Evolutionary conservation across 2,113 vertebrate genomes (phyloP).

Genomic region (Aegotheles bennettii): DNA sequence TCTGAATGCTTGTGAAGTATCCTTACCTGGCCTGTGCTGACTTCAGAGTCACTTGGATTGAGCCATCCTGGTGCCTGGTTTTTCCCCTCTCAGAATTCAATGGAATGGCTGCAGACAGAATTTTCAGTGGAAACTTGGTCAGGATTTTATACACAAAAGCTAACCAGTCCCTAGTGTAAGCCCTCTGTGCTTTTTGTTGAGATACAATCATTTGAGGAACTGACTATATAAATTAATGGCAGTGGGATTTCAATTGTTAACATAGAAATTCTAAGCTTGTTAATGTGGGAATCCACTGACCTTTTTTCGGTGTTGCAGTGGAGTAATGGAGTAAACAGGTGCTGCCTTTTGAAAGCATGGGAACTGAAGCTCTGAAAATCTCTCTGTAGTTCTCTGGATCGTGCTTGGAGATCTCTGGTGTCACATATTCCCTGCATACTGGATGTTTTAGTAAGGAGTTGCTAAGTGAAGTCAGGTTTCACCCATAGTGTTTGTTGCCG

Average conservation of each 20-base stretch:
- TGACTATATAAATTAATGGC: not conserved
- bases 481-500: not conserved
- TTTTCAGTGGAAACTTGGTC: not conserved
- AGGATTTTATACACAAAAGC: not conserved
- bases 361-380: not conserved
- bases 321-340: not conserved
- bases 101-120: not conserved
- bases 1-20: not conserved
- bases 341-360: not conserved
- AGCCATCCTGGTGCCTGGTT: not conserved
- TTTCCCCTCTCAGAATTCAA: not conserved
- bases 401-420: not conserved
- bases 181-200: not conserved
- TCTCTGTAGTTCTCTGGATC: not conserved
- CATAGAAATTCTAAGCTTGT: not conserved
- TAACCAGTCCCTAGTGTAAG: not conserved
- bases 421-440: not conserved
- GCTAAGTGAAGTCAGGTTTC: not conserved
- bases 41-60: not conserved
- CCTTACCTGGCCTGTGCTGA: not conserved
- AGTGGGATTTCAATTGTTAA: not conserved
- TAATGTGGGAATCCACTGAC: not conserved
- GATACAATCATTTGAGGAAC: not conserved
- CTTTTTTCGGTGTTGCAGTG: not conserved
- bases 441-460: not conserved